Conservation (phyloP, 2,888 invertebrate genomes). For the Metalampra italica region DNA sequence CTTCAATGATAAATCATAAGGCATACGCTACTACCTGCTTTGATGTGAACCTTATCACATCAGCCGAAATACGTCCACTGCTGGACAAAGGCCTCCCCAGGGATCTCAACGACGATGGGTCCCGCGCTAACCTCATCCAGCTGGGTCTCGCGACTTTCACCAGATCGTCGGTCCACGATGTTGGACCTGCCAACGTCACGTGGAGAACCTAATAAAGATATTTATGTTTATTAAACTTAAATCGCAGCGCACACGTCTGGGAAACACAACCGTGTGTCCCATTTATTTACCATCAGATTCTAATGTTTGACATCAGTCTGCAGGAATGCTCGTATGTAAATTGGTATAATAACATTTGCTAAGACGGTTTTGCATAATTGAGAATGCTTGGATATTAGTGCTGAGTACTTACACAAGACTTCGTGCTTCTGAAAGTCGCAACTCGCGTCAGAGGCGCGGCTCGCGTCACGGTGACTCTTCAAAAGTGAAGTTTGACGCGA, state of each 20-base stretch:
- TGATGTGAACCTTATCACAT: no score
- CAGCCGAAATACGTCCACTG: no score
- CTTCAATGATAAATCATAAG: no score
- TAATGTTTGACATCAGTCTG: conserved; percentile 46
- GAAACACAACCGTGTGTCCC: conserved; percentile 9
- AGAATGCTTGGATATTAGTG: conserved; percentile 4
- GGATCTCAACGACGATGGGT: no score
- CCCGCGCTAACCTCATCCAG: no score
- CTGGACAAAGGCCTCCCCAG: no score
- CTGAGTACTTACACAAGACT: conserved; percentile 2
- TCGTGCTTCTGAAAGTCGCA: not conserved
- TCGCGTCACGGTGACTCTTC: not conserved
- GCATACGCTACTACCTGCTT: no score
- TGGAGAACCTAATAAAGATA: no score
- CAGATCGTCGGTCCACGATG: no score
- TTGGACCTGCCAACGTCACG: no score
- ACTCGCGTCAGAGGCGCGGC: not conserved
- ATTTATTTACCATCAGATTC: conserved; percentile 30
- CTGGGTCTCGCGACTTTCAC: no score
- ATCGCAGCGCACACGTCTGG: not conserved
- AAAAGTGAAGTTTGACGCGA: not conserved
- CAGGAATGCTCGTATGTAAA: conserved; percentile 48
- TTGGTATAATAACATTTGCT: conserved; percentile 52
- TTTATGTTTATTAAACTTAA: no score
- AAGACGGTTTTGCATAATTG: conserved; percentile 43